These are phyloP conservation scores for Varecia variegata DNA, from an alignment of 2,797 vertebrate species.

Conservation along the genomic window DNA sequence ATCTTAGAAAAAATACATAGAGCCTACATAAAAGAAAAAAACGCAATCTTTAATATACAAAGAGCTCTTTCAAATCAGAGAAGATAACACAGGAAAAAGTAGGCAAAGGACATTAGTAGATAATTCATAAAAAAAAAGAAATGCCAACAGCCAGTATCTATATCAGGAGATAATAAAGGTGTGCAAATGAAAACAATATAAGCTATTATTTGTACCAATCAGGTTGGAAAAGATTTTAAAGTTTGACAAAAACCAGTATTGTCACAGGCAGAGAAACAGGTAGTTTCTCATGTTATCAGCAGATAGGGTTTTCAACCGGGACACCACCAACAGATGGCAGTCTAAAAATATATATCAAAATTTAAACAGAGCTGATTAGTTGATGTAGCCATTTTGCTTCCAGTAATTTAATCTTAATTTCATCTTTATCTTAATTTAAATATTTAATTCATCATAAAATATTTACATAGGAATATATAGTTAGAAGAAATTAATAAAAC, in stretches of 20 bases:
- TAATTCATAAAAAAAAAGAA: background rate
- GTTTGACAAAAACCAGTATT: background rate
- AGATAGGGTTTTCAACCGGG: background rate
- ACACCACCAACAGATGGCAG: background rate
- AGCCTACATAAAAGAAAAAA: background rate
- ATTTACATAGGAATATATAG: background rate
- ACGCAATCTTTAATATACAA: background rate
- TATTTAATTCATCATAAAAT: conserved; percentile 34
- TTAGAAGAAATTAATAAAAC: conserved; percentile 18
- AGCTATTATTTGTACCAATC: background rate
- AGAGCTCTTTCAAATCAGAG: background rate
- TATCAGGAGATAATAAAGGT: background rate
- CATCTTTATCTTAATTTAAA: conserved; percentile 45
- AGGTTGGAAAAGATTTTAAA: background rate
- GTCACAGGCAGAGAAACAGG: background rate
- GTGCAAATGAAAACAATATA: background rate
- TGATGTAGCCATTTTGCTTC: background rate
- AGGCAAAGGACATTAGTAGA: background rate
- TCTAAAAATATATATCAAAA: background rate
- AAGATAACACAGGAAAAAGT: background rate
- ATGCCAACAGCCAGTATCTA: background rate
- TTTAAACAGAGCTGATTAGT: background rate
- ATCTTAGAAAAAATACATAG: background rate
- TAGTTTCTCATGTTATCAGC: background rate
- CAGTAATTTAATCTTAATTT: conserved; percentile 27